These are phyloP conservation scores for Choristoneura rosaceana DNA, from an alignment of 2,888 invertebrate genomes.

Conservation along the genomic window DNA sequence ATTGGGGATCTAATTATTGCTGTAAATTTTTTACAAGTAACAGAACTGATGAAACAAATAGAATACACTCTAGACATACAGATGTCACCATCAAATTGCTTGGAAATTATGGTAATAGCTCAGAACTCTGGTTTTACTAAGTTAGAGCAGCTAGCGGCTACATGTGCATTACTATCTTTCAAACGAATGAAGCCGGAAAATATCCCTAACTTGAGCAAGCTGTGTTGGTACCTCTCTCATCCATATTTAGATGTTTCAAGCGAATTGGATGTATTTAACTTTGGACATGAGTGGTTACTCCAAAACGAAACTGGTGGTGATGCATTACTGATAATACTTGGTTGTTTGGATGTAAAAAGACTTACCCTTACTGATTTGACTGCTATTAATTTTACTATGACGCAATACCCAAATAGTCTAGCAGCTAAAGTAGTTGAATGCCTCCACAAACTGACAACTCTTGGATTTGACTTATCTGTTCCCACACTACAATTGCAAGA, in stretches of 20 bases:
- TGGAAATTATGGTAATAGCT: slow-evolving; percentile 69
- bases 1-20: slow-evolving; percentile 67
- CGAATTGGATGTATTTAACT: slow-evolving; percentile 71
- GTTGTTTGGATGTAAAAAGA: slow-evolving; percentile 68
- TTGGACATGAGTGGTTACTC: slow-evolving; percentile 71
- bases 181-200: slow-evolving; percentile 64
- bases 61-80: slow-evolving; percentile 65
- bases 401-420: slow-evolving; percentile 59
- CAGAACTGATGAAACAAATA: slow-evolving; percentile 73
- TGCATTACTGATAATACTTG: slow-evolving; percentile 66
- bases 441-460: slow-evolving; percentile 53
- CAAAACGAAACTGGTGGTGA: slow-evolving; percentile 62
- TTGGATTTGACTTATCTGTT: slow-evolving; percentile 47
- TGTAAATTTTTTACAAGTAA: slow-evolving; percentile 74
- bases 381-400: slow-evolving; percentile 57
- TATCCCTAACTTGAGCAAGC: slow-evolving; percentile 62
- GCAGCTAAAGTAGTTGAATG: slow-evolving; percentile 66
- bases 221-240: slow-evolving; percentile 78
- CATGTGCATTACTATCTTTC: slow-evolving; percentile 69
- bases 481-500: slow-evolving; percentile 51
- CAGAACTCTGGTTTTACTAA: slow-evolving; percentile 61
- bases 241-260: slow-evolving; percentile 63
- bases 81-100: slow-evolving; percentile 63
- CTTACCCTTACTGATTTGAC: slow-evolving; percentile 56
- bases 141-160: slow-evolving; percentile 61